These are phyloP conservation scores for Melitaea athalia DNA, from an alignment of 2,888 invertebrate species.

Conservation along the genomic window DNA sequence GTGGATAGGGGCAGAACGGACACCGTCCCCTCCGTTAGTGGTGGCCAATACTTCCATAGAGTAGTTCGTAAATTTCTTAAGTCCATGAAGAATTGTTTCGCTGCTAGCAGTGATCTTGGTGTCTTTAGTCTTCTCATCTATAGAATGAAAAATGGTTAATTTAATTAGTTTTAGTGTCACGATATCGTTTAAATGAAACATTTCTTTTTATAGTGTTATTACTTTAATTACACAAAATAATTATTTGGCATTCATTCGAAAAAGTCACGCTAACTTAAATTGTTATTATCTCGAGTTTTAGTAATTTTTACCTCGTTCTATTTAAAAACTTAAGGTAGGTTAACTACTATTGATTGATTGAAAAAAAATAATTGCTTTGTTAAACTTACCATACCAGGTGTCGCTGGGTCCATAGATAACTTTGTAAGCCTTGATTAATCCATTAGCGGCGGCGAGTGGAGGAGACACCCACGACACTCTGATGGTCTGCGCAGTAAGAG, in stretches of 20 bases:
- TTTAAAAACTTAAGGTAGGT: too few relatives aligned
- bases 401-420: slow-evolving; percentile 95
- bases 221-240: too few relatives aligned
- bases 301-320: too few relatives aligned
- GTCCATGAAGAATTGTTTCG: slow-evolving; percentile 95
- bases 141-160: not conserved
- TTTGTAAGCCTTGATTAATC: slow-evolving; percentile 97
- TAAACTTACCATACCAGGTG: slow-evolving; percentile 93
- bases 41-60: slow-evolving; percentile 98
- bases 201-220: too few relatives aligned
- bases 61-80: slow-evolving; percentile 97
- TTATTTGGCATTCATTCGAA: too few relatives aligned
- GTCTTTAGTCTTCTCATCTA: slow-evolving; percentile 93
- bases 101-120: slow-evolving; percentile 96
- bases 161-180: too few relatives aligned
- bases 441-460: slow-evolving; percentile 94
- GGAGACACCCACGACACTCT: slow-evolving; percentile 97
- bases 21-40: slow-evolving; percentile 97
- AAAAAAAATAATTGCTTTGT: not conserved
- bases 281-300: too few relatives aligned
- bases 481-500: slow-evolving; percentile 96
- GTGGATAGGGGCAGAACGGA: slow-evolving; percentile 92
- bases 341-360: not conserved
- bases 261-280: too few relatives aligned
- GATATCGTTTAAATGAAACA: too few relatives aligned